Evolutionary conservation across 2,113 vertebrate genomes (phyloP), one percentile per base, ranked within the genome.

Genomic region (Albula glossodonta): DNA sequence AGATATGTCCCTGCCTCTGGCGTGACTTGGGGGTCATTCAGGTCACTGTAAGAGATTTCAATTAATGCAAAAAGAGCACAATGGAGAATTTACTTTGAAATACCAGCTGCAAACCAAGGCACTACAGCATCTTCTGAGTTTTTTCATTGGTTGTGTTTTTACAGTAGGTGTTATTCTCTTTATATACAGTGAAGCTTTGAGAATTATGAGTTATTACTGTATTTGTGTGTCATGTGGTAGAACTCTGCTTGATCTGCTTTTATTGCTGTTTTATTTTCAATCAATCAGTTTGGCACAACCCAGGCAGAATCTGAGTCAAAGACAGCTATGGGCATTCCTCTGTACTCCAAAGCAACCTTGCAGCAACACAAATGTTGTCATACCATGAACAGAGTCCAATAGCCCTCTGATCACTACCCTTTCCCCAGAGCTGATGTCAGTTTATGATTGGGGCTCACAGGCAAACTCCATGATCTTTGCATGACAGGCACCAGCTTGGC

Each of bases 1-100:
- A 86, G 84, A 78, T 87, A 91, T 52, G 17, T 74, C 63, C 66
- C 52, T 90, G 88, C 31, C 83, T 77, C 15, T 31, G 12, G 49
- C n/a, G 83, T 11, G 86, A 56, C 84, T 77, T 56, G 13, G 50
- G 1, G 48, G 22, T 51, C 51, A 63, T 51, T 78, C 17, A 56
- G 56, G 11, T 25, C n/a, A 60, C 57, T 41, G 13, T 66, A 66
- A 48, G 78, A 11, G 10, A 81, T 83, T 48, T 50, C 31, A 83
- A 15, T 31, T 51, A 9, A 70, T 5, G 41, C 5, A 48, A 3
- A 13, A 48, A 50, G 49, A 79, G 49, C 11, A 10, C 31, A 6
- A 50, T 79, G 41, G 3, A 15, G 10, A 41, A 8, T 79, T 13
- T 49, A 3, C 15, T 19, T 25, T 50, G 78, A 13, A 49, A 15